Percentiles rank a stretch among this genome's conserved stretches.
Conservation (phyloP, 2,888 invertebrate species). For the Lamproptera curius region DNA sequence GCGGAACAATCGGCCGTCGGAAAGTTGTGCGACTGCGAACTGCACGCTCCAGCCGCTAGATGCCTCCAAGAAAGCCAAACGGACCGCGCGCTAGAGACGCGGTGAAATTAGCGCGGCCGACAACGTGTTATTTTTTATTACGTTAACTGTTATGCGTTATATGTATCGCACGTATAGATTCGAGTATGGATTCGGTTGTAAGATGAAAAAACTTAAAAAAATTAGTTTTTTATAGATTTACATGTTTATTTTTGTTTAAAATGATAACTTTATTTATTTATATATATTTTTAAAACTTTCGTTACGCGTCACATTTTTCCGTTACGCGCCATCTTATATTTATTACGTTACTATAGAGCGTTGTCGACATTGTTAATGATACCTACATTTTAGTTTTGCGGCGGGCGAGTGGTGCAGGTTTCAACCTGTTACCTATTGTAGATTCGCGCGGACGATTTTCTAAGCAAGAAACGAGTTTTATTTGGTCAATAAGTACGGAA, state of each 20-base stretch:
- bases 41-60: slow-evolving; percentile 11
- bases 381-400: too few species aligned
- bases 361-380: not conserved
- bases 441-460: too few species aligned
- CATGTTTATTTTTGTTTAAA: not conserved
- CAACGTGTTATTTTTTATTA: not conserved
- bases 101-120: slow-evolving; percentile 8
- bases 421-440: too few species aligned
- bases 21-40: slow-evolving; percentile 57
- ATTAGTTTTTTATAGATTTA: not conserved
- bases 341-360: too few species aligned
- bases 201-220: not conserved
- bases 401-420: too few species aligned
- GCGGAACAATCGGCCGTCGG: slow-evolving; percentile 58
- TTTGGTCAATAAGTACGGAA: too few species aligned
- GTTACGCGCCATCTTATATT: too few species aligned
- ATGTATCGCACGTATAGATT: too few species aligned
- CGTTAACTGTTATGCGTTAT: not conserved
- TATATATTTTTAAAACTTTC: not conserved
- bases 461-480: too few species aligned
- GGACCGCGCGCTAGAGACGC: slow-evolving; percentile 2
- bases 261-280: not conserved
- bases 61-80: slow-evolving; percentile 46
- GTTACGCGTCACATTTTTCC: too few species aligned
- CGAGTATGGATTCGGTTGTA: not conserved